Evolutionary conservation across 2,113 vertebrate genomes (phyloP), one percentile per base, ranked within the genome.

Genomic region (Tetraodon nigroviridis): DNA sequence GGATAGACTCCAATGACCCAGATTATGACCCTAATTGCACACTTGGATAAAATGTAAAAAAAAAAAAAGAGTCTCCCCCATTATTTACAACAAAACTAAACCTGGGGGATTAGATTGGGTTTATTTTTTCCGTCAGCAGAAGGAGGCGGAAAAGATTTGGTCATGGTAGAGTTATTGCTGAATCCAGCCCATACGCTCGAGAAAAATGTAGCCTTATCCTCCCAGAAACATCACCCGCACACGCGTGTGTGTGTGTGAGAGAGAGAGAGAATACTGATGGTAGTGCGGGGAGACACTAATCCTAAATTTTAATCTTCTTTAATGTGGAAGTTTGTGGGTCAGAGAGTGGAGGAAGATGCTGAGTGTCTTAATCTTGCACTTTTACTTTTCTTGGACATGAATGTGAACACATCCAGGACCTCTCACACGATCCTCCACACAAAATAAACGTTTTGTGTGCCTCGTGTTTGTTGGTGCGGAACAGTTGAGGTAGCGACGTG

Each of bases 401-500:
- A 37, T 12, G 10, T 37, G 32, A 37, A 1, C 32, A 37, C 7
- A 37, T 37, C 32, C 32, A 37, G 32, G 32, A 11, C 11, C 32
- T 37, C 32, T 12, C 32, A 37, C 32, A 8, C 32, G 11, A 12
- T 37, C 10, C 32, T 37, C 32, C 19, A 15, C 12, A 15, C 20
- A 22, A 6, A 11, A 7, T 10, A 27, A 27, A 27, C 4, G 5
- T 27, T 27, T 27, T 27, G 24, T 27, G 24, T 37, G 2, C 32
- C 32, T 37, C 32, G 17, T 17, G 47, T 49, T 5, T 49, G 19
- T 49, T 12, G 29, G 54, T 73, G 71, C 27, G 32, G 50, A 55
- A 71, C 76, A 83, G 74, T 79, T 74, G 84, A 69, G 64, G 61
- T 67, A 75, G 69, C 72, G 55, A 53, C 44, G 54, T 64, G 83